Percentiles rank a stretch among this genome's conserved stretches.
phyloP scores from a whole-genome alignment of 2,888 invertebrate genomes.

The Abrostola triplasia region DNA sequence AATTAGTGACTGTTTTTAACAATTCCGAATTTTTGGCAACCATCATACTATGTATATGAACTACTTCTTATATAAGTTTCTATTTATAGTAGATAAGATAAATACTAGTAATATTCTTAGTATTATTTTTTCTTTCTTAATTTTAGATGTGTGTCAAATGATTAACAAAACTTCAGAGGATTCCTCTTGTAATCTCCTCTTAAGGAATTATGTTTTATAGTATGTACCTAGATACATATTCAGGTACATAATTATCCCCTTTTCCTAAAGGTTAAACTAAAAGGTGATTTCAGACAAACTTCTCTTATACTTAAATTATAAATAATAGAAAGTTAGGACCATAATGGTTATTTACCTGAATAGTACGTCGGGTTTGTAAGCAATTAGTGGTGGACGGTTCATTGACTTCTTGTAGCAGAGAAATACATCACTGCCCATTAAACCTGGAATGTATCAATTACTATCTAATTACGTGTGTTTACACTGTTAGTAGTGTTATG shows the following conservation, averaged over 20 bases:
- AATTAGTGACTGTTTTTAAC: conserved; percentile 24
- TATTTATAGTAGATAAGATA: not conserved
- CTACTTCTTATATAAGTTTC: conserved; percentile 3
- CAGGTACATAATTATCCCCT: too few species aligned
- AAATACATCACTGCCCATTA: conserved; percentile 98
- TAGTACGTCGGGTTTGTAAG: conserved; percentile 97
- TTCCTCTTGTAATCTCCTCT: too few species aligned
- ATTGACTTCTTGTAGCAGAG: conserved; percentile 99
- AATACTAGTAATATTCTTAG: not conserved
- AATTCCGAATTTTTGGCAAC: conserved; percentile 14
- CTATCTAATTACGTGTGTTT: conserved; percentile 1
- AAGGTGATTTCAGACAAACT: too few species aligned
- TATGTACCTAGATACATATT: too few species aligned
- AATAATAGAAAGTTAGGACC: not conserved
- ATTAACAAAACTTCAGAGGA: too few species aligned
- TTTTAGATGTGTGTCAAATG: too few species aligned
- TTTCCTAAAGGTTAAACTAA: too few species aligned
- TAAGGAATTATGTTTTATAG: too few species aligned
- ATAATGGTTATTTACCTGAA: conserved; percentile 75
- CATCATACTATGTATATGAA: conserved; percentile 4
- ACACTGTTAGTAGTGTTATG: too few species aligned
- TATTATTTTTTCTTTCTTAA: not conserved
- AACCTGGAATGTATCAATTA: conserved; percentile 74
- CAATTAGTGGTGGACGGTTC: conserved; percentile 97
- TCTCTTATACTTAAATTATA: too few species aligned